Percentiles rank a stretch among this genome's conserved stretches.
Conservation (phyloP, 2,113 vertebrate genomes). For the Lucifuga dentata region DNA sequence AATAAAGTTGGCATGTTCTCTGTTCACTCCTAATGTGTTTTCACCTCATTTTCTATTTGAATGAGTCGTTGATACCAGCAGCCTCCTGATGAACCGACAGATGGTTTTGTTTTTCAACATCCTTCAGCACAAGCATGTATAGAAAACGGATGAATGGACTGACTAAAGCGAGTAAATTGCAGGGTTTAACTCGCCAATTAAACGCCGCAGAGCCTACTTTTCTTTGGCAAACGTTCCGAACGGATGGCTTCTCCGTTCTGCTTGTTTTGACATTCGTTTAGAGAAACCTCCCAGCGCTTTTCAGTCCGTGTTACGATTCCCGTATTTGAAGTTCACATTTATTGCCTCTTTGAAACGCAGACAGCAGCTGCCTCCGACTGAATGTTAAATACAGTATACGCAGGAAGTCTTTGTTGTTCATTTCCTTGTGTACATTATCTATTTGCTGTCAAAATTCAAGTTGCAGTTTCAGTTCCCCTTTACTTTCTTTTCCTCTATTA, state of each 20-base stretch:
- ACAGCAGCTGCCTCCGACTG: slow-evolving; percentile 21
- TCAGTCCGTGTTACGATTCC: slow-evolving; percentile 39
- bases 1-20: too few relatives aligned
- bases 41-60: too few relatives aligned
- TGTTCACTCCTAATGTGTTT: too few relatives aligned
- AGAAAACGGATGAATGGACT: too few relatives aligned
- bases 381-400: slow-evolving; percentile 6
- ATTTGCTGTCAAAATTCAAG: background rate
- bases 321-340: slow-evolving; percentile 58
- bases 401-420: background rate
- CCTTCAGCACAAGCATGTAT: background rate
- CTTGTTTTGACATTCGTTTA: slow-evolving; percentile 12
- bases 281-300: slow-evolving; percentile 29
- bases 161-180: slow-evolving; percentile 24
- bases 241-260: slow-evolving; percentile 14
- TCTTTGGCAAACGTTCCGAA: slow-evolving; percentile 33
- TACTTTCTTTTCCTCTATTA: too few relatives aligned
- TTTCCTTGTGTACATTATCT: background rate
- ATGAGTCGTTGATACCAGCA: too few relatives aligned
- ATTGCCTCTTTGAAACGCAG: slow-evolving; percentile 37
- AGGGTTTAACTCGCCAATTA: slow-evolving; percentile 30
- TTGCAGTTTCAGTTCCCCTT: too few relatives aligned
- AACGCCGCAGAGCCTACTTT: slow-evolving; percentile 21
- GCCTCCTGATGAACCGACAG: background rate
- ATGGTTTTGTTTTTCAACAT: slow-evolving; percentile 2